phyloP scores from a whole-genome alignment of 2,888 invertebrate species.

The Cancer borealis region DNA sequence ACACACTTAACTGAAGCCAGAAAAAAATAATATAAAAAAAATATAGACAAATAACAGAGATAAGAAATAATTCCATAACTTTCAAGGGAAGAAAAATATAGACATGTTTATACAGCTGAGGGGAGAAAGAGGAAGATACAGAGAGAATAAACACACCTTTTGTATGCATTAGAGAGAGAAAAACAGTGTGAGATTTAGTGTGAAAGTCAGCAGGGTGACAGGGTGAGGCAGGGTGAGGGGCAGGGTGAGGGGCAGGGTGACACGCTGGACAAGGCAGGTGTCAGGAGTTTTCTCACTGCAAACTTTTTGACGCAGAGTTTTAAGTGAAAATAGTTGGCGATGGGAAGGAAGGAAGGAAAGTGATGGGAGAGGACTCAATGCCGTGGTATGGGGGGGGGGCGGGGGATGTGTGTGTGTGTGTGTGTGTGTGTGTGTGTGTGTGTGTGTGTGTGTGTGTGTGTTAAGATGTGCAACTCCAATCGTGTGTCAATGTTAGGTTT shows the following conservation, averaged over 20 bases:
- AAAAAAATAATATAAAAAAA: neutral
- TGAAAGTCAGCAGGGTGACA: neutral
- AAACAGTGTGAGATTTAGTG: neutral
- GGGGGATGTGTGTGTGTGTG: neutral
- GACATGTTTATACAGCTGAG: neutral
- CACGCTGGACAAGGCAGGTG: conserved; percentile 10
- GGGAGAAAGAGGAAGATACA: neutral
- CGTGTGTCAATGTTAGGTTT: neutral
- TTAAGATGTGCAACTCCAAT: neutral
- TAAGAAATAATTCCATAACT: neutral
- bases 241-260: neutral
- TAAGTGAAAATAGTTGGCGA: conserved; percentile 15
- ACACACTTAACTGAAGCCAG: neutral
- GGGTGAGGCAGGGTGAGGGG: neutral
- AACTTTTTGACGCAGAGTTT: conserved; percentile 7
- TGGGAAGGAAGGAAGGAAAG: neutral
- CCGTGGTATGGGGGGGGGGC: neutral
- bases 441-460: no score
- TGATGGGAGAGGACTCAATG: neutral
- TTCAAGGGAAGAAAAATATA: neutral
- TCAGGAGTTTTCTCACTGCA: conserved; percentile 22
- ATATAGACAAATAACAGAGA: neutral
- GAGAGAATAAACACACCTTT: conserved; percentile 8
- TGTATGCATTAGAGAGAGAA: neutral
- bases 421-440: no score